phyloP scores from a whole-genome alignment of 37 sponge, comb jelly and placozoan species.

The Agelas oroides region DNA sequence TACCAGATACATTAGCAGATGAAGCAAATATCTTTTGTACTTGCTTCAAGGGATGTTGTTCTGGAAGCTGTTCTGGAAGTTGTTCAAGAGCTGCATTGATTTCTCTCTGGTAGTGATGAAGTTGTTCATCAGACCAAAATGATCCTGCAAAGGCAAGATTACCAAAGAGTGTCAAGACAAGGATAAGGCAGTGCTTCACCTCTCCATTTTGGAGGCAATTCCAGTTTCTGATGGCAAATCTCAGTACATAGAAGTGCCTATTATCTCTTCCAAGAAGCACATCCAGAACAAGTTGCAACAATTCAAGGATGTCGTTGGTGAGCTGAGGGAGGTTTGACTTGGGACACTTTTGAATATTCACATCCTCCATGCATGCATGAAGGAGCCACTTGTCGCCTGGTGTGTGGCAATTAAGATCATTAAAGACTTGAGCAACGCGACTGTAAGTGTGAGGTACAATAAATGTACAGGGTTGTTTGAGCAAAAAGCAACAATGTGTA shows the following conservation, averaged over 20 bases:
- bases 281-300: not conserved
- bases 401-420: not conserved
- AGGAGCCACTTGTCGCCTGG: not conserved
- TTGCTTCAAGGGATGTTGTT: not conserved
- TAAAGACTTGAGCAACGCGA: constrained; percentile 44
- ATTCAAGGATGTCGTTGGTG: not conserved
- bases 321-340: not conserved
- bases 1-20: not conserved
- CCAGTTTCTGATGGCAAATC: not conserved
- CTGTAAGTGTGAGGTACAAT: constrained; percentile 21
- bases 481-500: not conserved
- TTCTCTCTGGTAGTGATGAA: no score
- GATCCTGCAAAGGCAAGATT: not conserved
- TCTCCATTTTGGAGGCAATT: constrained; percentile 5
- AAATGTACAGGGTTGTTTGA: not conserved
- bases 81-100: not conserved
- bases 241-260: constrained; percentile 33
- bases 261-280: constrained; percentile 20
- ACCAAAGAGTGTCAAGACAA: not conserved
- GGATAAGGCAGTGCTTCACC: constrained; percentile 2
- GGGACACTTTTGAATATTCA: not conserved
- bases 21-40: not conserved
- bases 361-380: constrained; percentile 12
- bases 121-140: no score
- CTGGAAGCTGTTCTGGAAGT: not conserved